phyloP scores from a whole-genome alignment of 2,113 vertebrate genomes.

The Hemibagrus wyckioides region DNA sequence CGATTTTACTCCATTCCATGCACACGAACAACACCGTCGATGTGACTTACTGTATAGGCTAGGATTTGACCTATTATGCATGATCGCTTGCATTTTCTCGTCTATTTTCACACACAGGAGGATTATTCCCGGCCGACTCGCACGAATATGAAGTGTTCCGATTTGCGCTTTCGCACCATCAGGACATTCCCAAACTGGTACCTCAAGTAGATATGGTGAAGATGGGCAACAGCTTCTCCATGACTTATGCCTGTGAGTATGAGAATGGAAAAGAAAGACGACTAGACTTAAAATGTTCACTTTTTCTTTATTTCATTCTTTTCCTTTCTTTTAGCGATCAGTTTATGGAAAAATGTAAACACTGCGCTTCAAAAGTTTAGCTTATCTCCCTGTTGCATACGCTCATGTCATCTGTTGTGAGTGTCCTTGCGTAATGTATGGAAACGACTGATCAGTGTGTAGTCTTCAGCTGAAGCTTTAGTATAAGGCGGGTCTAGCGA shows the following conservation, averaged over 20 bases:
- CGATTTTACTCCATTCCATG: neutral
- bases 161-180: slow-evolving; percentile 94
- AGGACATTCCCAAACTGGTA: slow-evolving; percentile 96
- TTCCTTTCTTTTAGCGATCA: too few relatives aligned
- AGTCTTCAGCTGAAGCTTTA: neutral
- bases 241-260: slow-evolving; percentile 98
- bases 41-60: neutral
- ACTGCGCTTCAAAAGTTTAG: neutral
- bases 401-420: neutral
- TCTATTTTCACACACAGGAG: slow-evolving; percentile 76
- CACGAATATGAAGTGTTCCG: slow-evolving; percentile 99
- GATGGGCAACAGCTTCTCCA: slow-evolving; percentile 97
- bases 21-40: neutral
- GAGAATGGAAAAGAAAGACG: slow-evolving; percentile 2
- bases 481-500: neutral
- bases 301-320: neutral
- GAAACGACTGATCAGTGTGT: neutral
- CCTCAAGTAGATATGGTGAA: slow-evolving; percentile 99
- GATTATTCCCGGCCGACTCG: slow-evolving; percentile 92
- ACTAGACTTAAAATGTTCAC: neutral
- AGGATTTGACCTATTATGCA: neutral
- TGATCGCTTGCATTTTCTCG: neutral
- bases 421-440: neutral
- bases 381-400: neutral
- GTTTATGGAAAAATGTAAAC: neutral